These are phyloP conservation scores for Pararge aegeria DNA, from an alignment of 1,140 invertebrate genomes.

Conservation along the genomic window DNA sequence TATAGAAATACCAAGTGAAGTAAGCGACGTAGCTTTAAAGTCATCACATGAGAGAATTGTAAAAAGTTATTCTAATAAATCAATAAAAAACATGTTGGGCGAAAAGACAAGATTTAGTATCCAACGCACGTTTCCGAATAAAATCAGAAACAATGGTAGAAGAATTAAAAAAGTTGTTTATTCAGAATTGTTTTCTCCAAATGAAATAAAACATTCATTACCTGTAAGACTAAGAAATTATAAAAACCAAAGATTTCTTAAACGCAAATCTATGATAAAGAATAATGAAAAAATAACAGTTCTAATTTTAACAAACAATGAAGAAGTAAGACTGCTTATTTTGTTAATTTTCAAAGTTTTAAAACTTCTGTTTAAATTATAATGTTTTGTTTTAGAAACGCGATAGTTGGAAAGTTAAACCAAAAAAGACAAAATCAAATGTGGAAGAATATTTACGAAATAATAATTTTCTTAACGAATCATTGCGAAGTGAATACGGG, in stretches of 20 bases:
- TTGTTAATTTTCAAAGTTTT: neutral
- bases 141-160: slow-evolving; percentile 7
- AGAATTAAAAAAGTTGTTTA: slow-evolving; percentile 34
- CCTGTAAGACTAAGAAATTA: slow-evolving; percentile 31
- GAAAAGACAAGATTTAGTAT: slow-evolving; percentile 26
- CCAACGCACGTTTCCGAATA: neutral
- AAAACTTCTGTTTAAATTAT: neutral
- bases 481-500: slow-evolving; percentile 40
- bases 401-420: neutral
- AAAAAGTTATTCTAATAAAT: slow-evolving; percentile 10
- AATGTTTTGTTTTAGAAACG: neutral
- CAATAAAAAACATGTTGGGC: slow-evolving; percentile 14
- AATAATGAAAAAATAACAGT: slow-evolving; percentile 8
- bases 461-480: neutral
- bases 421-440: neutral
- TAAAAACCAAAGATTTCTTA: slow-evolving; percentile 2
- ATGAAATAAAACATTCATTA: slow-evolving; percentile 34
- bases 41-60: neutral
- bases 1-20: slow-evolving; percentile 8
- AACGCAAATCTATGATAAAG: neutral
- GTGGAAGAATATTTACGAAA: neutral
- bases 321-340: slow-evolving; percentile 1
- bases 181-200: slow-evolving; percentile 33
- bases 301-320: slow-evolving; percentile 7
- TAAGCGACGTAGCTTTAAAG: neutral